Evolutionary conservation across 2,888 invertebrate species (phyloP), one percentile per base, ranked within the genome.

Genomic region (Loripinus fragilis): DNA sequence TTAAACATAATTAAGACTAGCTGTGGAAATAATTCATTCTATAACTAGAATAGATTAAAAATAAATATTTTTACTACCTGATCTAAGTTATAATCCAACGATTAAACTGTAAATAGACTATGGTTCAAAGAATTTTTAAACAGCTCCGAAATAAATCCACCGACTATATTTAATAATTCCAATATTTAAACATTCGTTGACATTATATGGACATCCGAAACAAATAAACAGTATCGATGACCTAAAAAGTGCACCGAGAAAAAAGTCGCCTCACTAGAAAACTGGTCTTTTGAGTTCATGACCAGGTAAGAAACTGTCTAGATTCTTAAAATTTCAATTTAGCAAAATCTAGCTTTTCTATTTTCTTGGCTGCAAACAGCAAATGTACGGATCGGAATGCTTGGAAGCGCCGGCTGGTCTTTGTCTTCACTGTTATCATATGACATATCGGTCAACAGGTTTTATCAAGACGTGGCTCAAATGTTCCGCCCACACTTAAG

Each of bases 51-150:
- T 52, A 52, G 8, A 52, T 25, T 25, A 3, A 45, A 45, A 3
- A 45, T 52, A 52, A 52, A 52, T 52, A 52, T 52, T 52, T 52
- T 52, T 25, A 52, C 15, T 52, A 52, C 52, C 52, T 52, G 25
- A 25, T 8, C 23, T 52, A n/a, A 25, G 52, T 23, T 25, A 52
- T 52, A 52, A 52, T 52, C 52, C 52, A 25, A 15, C 52, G 25
- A 52, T 52, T 25, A 23, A 45, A 45, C 25, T 52, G 52, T 25
- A 52, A 23, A 52, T 52, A 52, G 52, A n/a, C 52, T 52, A 23
- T 3, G 5, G 12, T n/a, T 25, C 52, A 52, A 52, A 25, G 52
- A 52, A 52, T 15, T 52, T 52, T 52, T 25, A 52, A 52, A 23
- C 7, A 23, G 25, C 25, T 25, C 23, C 23, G 52, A 52, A 52